Base-by-base conservation (phyloP, 1,140 invertebrate genomes). In the Eumeta japonica region DNA sequence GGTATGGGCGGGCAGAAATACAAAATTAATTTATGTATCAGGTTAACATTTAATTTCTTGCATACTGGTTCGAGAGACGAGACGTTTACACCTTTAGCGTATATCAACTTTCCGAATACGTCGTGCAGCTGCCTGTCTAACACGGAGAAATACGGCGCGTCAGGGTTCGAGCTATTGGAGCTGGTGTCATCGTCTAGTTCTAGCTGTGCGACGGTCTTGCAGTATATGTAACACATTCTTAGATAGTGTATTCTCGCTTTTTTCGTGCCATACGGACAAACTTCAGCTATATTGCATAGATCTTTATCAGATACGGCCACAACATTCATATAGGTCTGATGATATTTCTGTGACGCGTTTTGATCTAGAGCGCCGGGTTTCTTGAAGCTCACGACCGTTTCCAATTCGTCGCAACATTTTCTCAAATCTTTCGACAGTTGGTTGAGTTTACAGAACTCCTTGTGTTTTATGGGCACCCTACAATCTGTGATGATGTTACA, bases 71-170 rank as follows among this genome's bases (percentile, higher is more conserved):
- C 75, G 28, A 77, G 56, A 41, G 55, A 50, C 1, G 66, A 65
- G 1, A 77, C 56, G 0, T 64, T 56, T 10, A 74, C 52, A 35
- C 70, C 62, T 46, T 73, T 68, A 30, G 62, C 62, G 19, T 68
- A 65, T n/a, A 77, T 64, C 59, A 77, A 66, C 37, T 61, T 62
- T 5, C 74, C 71, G 34, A 75, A 71, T 50, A 77, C 71, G 34
- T 72, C 58, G 41, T 75, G 72, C 7, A 75, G 48, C 12, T 65
- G 60, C 40, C 52, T 49, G 18, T 74, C 70, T 30, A 77, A 49
- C 14, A 75, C 47, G 7, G 59, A 47, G 39, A 74, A 74, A 28
- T 75, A 71, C 2, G 70, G 56, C 12, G 34, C 27, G 14, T 62
- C 60, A 3, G 32, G 29, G 10, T 35, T 32, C 1, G 45, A 15